phyloP scores from a whole-genome alignment of 2,888 invertebrate genomes.

The Parochlus steinenii region DNA sequence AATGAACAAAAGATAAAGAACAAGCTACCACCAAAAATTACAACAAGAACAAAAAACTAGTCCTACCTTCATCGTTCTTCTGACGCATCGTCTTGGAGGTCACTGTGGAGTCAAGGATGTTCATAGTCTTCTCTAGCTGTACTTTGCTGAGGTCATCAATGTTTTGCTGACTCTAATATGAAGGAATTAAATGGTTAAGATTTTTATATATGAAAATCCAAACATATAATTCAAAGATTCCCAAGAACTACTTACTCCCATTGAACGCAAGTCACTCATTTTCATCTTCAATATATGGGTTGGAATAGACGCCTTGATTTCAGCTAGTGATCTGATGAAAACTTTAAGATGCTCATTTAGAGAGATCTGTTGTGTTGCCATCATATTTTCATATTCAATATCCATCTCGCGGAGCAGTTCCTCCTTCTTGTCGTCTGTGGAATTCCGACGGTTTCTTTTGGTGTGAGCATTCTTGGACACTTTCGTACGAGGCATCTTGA shows the following conservation, averaged over 20 bases:
- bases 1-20: neutral
- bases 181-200: too few species aligned
- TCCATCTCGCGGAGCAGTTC: conserved; percentile 8
- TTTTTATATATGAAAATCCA: too few species aligned
- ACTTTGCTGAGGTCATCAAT: neutral
- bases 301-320: neutral
- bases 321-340: neutral
- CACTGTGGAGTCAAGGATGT: conserved; percentile 2
- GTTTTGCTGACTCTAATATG: too few species aligned
- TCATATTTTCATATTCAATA: conserved; percentile 5
- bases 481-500: conserved; percentile 10
- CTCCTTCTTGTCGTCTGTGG: conserved; percentile 5
- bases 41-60: neutral
- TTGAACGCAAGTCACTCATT: conserved; percentile 8
- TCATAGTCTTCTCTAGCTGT: neutral
- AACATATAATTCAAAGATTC: too few species aligned
- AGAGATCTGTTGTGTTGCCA: neutral
- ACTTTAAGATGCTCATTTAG: conserved; percentile 1
- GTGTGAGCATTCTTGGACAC: neutral
- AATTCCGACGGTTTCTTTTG: conserved; percentile 3
- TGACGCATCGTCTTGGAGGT: conserved; percentile 2
- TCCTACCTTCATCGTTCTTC: conserved; percentile 9
- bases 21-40: too few species aligned
- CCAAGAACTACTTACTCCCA: too few species aligned
- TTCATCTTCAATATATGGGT: neutral